Evolutionary conservation across 2,888 invertebrate species (phyloP).

Genomic region (Drosophila rellima): DNA sequence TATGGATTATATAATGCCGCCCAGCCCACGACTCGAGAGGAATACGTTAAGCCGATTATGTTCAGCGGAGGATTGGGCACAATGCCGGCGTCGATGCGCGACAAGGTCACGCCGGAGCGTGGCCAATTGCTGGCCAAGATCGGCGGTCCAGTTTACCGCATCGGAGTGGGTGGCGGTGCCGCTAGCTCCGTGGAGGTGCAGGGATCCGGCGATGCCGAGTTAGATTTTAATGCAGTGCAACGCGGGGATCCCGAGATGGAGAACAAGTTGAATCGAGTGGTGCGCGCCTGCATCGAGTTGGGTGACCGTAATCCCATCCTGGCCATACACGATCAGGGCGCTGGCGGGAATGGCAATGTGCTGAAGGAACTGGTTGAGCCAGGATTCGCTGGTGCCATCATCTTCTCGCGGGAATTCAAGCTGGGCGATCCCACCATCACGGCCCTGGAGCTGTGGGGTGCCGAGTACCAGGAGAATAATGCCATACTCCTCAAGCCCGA

Average conservation of each 20-base stretch:
- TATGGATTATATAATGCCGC: slow-evolving; percentile 91
- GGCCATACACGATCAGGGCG: slow-evolving; percentile 99
- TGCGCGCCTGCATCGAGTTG: slow-evolving; percentile 96
- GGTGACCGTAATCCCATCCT: slow-evolving; percentile 93
- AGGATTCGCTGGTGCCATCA: slow-evolving; percentile 92
- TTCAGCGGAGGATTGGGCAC: slow-evolving; percentile 98
- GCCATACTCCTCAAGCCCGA: slow-evolving; percentile 92
- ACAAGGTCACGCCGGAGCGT: slow-evolving; percentile 91
- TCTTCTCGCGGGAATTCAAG: slow-evolving; percentile 94
- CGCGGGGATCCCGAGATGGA: slow-evolving; percentile 98
- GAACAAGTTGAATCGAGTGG: slow-evolving; percentile 97
- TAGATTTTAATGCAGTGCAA: slow-evolving; percentile 99
- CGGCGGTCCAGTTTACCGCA: slow-evolving; percentile 98
- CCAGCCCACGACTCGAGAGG: slow-evolving; percentile 89
- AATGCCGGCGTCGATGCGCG: slow-evolving; percentile 93
- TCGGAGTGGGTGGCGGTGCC: slow-evolving; percentile 99
- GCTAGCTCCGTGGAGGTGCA: slow-evolving; percentile 98
- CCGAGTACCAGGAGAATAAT: slow-evolving; percentile 98
- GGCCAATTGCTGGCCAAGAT: slow-evolving; percentile 97
- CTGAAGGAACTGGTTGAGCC: slow-evolving; percentile 98
- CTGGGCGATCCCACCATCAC: slow-evolving; percentile 98
- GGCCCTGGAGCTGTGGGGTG: slow-evolving; percentile 98
- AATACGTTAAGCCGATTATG: slow-evolving; percentile 99
- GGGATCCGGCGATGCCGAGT: slow-evolving; percentile 93
- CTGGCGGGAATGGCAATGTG: slow-evolving; percentile 99